These are phyloP conservation scores for Macrotus californicus DNA, from an alignment of 2,113 vertebrate genomes.

Conservation along the genomic window DNA sequence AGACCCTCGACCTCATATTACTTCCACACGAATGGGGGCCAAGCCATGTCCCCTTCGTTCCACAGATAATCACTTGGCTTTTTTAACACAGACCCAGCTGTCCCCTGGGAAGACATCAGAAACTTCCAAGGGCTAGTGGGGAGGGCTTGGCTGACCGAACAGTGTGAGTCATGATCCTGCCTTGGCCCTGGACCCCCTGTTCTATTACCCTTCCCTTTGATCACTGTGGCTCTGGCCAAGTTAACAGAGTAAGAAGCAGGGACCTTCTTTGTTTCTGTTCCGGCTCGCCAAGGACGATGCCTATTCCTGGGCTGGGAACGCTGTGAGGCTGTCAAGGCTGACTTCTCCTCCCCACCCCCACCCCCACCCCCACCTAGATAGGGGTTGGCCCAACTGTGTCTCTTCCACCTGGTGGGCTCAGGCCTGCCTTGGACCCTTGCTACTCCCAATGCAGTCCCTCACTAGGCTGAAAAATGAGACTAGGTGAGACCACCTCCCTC, in stretches of 20 bases:
- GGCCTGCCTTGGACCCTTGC: neutral
- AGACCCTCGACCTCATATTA: neutral
- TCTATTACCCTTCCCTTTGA: slow-evolving; percentile 67
- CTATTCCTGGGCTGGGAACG: slow-evolving; percentile 33
- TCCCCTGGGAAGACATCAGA: slow-evolving; percentile 24
- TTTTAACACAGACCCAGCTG: slow-evolving; percentile 19
- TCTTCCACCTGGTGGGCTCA: neutral
- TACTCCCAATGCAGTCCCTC: neutral
- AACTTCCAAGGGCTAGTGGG: neutral
- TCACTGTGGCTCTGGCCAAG: slow-evolving; percentile 33
- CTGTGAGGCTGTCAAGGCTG: slow-evolving; percentile 40
- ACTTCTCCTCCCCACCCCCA: neutral
- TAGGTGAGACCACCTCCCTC: neutral
- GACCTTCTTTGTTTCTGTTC: slow-evolving; percentile 54
- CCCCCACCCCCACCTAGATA: neutral
- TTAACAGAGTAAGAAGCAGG: slow-evolving; percentile 48
- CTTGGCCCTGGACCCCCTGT: slow-evolving; percentile 47
- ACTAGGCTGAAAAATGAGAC: neutral
- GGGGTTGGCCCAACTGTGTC: neutral
- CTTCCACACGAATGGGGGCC: neutral
- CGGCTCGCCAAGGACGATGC: slow-evolving; percentile 59
- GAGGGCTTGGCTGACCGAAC: neutral
- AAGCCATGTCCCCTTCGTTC: neutral
- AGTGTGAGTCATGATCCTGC: slow-evolving; percentile 56
- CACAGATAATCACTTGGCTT: neutral